Conservation (phyloP, 2,113 vertebrate species). For the Hypocryptadius cinnamomeus region DNA sequence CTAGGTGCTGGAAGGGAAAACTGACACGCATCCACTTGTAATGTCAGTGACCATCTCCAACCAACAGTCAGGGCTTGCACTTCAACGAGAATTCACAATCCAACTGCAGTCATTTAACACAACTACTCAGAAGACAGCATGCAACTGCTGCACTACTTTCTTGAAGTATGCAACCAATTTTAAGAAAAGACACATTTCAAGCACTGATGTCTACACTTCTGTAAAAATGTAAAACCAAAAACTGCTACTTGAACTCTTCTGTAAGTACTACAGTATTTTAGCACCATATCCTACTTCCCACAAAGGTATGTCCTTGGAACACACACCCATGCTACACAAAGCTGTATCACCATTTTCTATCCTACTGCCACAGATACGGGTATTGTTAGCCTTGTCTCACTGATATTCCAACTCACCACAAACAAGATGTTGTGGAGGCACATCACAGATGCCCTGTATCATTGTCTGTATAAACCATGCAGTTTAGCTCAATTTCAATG, state of each 20-base stretch:
- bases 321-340: fast-evolving
- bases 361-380: fast-evolving
- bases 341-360: neutral
- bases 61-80: neutral
- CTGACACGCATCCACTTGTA: neutral
- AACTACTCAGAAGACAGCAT: neutral
- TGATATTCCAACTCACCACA: neutral
- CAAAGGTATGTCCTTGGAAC: neutral
- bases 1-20: neutral
- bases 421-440: neutral
- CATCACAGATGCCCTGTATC: neutral
- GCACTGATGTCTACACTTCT: neutral
- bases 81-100: neutral
- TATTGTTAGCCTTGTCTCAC: neutral
- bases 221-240: neutral
- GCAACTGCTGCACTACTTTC: neutral
- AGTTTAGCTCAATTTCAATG: neutral
- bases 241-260: neutral
- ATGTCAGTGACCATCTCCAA: neutral
- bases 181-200: neutral
- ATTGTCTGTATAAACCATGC: neutral
- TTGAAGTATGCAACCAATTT: neutral
- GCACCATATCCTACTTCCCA: neutral
- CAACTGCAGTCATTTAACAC: neutral
- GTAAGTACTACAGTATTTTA: neutral